A percentile compares a stretch with the other conserved stretches of the same genome.
phyloP scores from a whole-genome alignment of 2,888 invertebrate species.

The Maniola hyperantus region DNA sequence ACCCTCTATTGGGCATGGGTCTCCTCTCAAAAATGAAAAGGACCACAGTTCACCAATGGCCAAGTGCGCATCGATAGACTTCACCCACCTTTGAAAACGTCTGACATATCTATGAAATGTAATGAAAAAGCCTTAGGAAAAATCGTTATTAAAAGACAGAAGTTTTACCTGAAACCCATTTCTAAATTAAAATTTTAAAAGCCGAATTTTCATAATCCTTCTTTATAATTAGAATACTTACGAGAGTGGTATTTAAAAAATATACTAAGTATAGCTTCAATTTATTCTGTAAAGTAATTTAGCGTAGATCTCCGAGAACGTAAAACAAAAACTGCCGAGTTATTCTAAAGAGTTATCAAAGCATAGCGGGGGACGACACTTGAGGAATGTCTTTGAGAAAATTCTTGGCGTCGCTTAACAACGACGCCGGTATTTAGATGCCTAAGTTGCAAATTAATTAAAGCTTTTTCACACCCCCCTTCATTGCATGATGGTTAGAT shows the following conservation, averaged over 20 bases:
- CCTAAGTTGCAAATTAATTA: conserved; percentile 41
- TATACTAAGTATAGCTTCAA: background rate
- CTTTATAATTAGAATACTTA: background rate
- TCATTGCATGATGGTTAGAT: background rate
- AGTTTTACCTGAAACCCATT: background rate
- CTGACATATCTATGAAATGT: too few species aligned
- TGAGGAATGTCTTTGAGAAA: conserved; percentile 73
- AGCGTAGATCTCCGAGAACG: conserved; percentile 30
- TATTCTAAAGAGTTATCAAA: conserved; percentile 75
- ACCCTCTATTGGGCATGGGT: too few species aligned
- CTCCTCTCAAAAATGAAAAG: too few species aligned
- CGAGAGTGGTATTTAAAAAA: conserved; percentile 20
- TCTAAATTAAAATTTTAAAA: background rate
- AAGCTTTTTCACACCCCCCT: conserved; percentile 32
- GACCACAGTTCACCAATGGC: too few species aligned
- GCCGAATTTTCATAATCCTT: background rate
- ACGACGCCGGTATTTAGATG: conserved; percentile 56
- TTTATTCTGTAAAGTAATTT: conserved; percentile 30
- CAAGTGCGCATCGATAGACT: too few species aligned
- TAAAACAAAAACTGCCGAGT: conserved; percentile 42
- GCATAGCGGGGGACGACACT: conserved; percentile 54
- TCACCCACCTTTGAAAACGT: too few species aligned
- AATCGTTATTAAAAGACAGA: background rate
- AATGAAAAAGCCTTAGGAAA: too few species aligned
- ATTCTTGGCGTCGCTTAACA: conserved; percentile 63